Conservation (phyloP, 2,797 vertebrate species). For the Pogonophryne albipinna region DNA sequence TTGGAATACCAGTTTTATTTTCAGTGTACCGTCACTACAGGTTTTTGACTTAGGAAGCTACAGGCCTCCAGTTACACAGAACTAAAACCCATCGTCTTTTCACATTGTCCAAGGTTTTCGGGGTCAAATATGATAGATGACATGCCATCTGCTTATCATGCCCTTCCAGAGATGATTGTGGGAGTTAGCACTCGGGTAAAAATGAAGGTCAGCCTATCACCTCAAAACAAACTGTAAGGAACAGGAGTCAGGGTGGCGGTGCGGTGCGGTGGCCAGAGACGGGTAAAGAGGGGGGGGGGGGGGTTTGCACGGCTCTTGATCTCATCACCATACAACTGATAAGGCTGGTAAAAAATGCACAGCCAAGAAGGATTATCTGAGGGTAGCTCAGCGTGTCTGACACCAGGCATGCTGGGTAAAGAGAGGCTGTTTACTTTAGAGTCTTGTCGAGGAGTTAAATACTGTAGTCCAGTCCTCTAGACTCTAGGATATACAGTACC, state of each 20-base stretch:
- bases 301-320: slow-evolving; percentile 71
- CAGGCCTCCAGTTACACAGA: slow-evolving; percentile 40
- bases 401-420: slow-evolving; percentile 73
- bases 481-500: slow-evolving; percentile 34
- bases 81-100: slow-evolving; percentile 67
- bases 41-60: slow-evolving; percentile 1
- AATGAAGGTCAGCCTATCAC: slow-evolving; percentile 82
- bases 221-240: slow-evolving; percentile 66
- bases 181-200: slow-evolving; percentile 64
- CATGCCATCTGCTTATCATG: slow-evolving; percentile 83
- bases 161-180: slow-evolving; percentile 74
- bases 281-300: slow-evolving; percentile 46
- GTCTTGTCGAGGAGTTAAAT: slow-evolving; percentile 50
- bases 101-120: slow-evolving; percentile 71
- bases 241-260: slow-evolving; percentile 50
- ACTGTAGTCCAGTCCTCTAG: slow-evolving; percentile 35
- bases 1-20: slow-evolving; percentile 14
- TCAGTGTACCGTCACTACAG: slow-evolving; percentile 18
- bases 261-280: slow-evolving; percentile 24
- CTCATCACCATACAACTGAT: slow-evolving; percentile 76
- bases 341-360: slow-evolving; percentile 74
- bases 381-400: slow-evolving; percentile 75
- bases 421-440: slow-evolving; percentile 60
- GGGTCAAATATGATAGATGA: slow-evolving; percentile 84
- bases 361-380: slow-evolving; percentile 80